Evolutionary conservation across 2,797 vertebrate genomes (phyloP).

Genomic region (Silurus aristotelis): DNA sequence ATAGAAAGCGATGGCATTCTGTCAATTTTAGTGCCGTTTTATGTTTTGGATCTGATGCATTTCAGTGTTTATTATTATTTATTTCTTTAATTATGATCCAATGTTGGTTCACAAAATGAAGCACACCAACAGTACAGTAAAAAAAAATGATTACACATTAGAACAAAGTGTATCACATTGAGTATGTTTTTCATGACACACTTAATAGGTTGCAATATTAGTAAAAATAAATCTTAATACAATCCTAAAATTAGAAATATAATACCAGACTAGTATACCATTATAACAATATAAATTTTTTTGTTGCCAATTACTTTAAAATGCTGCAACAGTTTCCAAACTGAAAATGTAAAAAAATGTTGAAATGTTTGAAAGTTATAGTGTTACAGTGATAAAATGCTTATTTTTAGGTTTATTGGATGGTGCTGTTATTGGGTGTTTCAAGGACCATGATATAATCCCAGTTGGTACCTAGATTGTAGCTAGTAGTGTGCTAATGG

Average conservation of each 20-base stretch:
- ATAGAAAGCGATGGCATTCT: background rate
- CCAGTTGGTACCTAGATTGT: background rate
- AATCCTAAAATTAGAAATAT: background rate
- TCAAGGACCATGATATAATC: background rate
- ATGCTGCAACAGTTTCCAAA: background rate
- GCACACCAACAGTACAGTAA: background rate
- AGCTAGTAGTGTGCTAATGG: background rate
- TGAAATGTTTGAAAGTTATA: background rate
- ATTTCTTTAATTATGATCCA: constrained; percentile 7
- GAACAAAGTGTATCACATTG: background rate
- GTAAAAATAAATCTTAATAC: background rate
- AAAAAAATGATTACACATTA: background rate
- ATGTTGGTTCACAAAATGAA: background rate
- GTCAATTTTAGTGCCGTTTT: constrained; percentile 25
- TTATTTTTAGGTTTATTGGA: too few relatives aligned
- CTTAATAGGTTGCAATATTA: background rate
- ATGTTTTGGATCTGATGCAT: background rate
- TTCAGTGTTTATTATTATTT: constrained; percentile 9
- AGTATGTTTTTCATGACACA: background rate
- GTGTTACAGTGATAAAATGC: background rate
- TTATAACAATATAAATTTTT: background rate
- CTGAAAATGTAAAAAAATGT: background rate
- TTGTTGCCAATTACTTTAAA: background rate
- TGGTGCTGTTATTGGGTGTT: background rate
- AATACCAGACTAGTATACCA: too few relatives aligned